A percentile compares a stretch with the other conserved stretches of the same genome.
Evolutionary conservation across 2,888 invertebrate genomes (phyloP).

Genomic region (Megamerina dolium): DNA sequence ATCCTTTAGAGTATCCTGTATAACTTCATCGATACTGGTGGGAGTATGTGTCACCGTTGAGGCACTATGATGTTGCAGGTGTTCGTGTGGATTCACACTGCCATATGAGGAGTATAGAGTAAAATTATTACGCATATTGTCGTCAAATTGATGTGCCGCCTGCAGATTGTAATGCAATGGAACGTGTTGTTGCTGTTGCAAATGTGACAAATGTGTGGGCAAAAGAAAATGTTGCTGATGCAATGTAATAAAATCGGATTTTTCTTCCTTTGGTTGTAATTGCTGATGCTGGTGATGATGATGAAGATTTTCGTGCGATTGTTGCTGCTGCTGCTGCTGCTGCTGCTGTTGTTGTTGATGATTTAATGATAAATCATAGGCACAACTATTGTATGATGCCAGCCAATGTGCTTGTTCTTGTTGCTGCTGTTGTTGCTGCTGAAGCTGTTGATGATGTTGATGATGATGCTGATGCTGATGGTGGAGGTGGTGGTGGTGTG

Average conservation of each 20-base stretch:
- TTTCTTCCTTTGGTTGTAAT: conserved; percentile 14
- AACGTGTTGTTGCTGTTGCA: conserved; percentile 20
- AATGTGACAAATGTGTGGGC: conserved; percentile 16
- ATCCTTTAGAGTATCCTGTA: conserved; percentile 48
- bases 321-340: conserved; percentile 27
- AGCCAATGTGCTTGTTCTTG: conserved; percentile 21
- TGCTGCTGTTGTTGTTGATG: conserved; percentile 25
- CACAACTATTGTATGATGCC: conserved; percentile 31
- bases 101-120: conserved; percentile 32
- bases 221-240: conserved; percentile 19
- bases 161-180: conserved; percentile 21
- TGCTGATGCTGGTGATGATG: conserved; percentile 20
- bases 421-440: conserved; percentile 17
- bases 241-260: conserved; percentile 12
- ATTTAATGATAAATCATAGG: conserved; percentile 32
- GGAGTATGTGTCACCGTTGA: conserved; percentile 28
- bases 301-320: conserved; percentile 17
- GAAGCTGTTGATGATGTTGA: conserved; percentile 2
- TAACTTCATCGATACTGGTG: conserved; percentile 47
- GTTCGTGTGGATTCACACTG: conserved; percentile 27
- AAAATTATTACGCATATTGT: conserved; percentile 42
- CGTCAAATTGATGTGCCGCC: conserved; percentile 21
- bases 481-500: conserved; percentile 13
- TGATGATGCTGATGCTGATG: too few species aligned
- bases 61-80: conserved; percentile 15